Evolutionary conservation across 2,888 invertebrate genomes (phyloP).

Genomic region (Drosophila suboccidentalis): DNA sequence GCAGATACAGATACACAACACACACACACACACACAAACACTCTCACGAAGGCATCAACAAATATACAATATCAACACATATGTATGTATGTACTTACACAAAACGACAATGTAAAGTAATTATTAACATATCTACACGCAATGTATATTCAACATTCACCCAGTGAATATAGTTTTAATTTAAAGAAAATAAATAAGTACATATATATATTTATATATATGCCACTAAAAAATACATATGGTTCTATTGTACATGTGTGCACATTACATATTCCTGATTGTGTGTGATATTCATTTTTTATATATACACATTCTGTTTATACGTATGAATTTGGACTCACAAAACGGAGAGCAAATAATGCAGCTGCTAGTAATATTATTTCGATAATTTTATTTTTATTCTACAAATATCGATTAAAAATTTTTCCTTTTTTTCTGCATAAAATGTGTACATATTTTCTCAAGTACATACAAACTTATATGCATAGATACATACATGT

Average conservation of each 20-base stretch:
- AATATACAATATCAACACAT: constrained; percentile 7
- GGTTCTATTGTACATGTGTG: constrained; percentile 1
- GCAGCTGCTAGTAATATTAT: not conserved
- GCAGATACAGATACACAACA: constrained; percentile 11
- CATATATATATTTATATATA: not conserved
- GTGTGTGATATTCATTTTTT: not conserved
- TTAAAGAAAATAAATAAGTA: not conserved
- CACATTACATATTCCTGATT: not conserved
- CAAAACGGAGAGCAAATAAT: no score
- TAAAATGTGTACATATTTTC: constrained; percentile 26
- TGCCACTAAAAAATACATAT: not conserved
- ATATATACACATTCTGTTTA: not conserved
- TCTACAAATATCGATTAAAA: constrained; percentile 26
- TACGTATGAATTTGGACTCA: not conserved
- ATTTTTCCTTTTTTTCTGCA: constrained; percentile 40
- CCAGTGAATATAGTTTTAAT: not conserved
- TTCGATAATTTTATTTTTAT: not conserved
- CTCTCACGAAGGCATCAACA: constrained; percentile 4
- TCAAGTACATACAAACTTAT: constrained; percentile 22
- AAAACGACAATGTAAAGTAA: constrained; percentile 11
- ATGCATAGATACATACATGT: constrained; percentile 28
- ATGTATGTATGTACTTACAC: constrained; percentile 8
- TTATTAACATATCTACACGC: not conserved
- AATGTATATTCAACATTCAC: not conserved
- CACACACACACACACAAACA: constrained; percentile 4